Evolutionary conservation across 1,140 invertebrate species (phyloP).

Genomic region (Ceratoteleas bidentatus): DNA sequence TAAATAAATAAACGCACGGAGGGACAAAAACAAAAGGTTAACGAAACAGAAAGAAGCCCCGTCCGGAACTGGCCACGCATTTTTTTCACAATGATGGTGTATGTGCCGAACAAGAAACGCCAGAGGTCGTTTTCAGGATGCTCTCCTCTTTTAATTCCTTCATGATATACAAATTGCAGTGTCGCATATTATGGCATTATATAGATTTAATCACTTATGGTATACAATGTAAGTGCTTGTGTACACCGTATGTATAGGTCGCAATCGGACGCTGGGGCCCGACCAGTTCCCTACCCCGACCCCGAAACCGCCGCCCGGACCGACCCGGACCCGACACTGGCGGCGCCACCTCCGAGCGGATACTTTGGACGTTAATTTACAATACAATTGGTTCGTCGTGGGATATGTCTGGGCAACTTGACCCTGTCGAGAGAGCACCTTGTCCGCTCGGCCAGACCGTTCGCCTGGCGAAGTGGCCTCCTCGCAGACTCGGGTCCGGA

Average conservation of each 20-base stretch:
- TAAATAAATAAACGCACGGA: constrained; percentile 19
- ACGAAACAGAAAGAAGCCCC: neutral
- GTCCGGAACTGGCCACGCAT: neutral
- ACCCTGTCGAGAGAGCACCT: too few relatives aligned
- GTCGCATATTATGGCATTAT: constrained; percentile 73
- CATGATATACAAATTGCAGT: constrained; percentile 80
- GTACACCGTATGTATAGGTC: too few relatives aligned
- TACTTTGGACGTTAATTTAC: too few relatives aligned
- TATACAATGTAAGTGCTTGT: constrained; percentile 73
- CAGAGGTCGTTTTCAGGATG: constrained; percentile 70
- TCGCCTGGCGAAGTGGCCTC: too few relatives aligned
- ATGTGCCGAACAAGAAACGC: constrained; percentile 40
- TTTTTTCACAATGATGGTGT: constrained; percentile 59
- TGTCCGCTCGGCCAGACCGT: too few relatives aligned
- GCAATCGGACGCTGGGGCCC: too few relatives aligned
- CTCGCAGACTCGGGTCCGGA: too few relatives aligned
- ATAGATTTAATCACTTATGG: constrained; percentile 74
- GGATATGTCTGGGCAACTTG: neutral
- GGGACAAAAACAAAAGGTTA: neutral
- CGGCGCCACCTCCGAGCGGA: too few relatives aligned
- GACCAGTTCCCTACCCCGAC: too few relatives aligned
- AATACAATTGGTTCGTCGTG: constrained; percentile 42
- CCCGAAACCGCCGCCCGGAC: too few relatives aligned
- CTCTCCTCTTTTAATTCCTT: constrained; percentile 77
- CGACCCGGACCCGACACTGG: too few relatives aligned